Conservation (phyloP, 2,797 vertebrate species). For the Tadarida brasiliensis region DNA sequence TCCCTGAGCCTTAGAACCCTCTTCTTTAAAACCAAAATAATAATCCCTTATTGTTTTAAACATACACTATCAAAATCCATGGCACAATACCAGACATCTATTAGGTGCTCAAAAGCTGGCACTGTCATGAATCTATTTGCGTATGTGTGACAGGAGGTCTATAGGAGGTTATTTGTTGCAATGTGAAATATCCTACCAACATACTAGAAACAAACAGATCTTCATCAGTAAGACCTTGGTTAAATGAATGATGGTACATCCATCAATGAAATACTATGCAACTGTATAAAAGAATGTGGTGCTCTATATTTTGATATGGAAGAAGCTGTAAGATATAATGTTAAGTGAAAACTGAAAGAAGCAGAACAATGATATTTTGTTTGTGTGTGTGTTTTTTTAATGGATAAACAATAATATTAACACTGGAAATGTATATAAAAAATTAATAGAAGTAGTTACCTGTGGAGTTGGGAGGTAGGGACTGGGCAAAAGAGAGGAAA, state of each 20-base stretch:
- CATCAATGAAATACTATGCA: background rate
- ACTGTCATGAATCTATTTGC: background rate
- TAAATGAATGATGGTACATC: background rate
- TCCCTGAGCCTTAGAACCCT: background rate
- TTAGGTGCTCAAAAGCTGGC: background rate
- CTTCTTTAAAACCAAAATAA: background rate
- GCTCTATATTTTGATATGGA: background rate
- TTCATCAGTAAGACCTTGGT: background rate
- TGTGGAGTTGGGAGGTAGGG: background rate
- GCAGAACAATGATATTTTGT: background rate
- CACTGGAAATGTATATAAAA: background rate
- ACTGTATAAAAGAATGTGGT: background rate
- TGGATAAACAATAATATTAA: background rate
- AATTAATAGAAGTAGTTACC: background rate
- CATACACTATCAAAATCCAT: background rate
- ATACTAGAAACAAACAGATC: background rate
- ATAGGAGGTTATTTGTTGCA: background rate
- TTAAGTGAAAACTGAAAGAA: background rate
- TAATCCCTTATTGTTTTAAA: conserved; percentile 10
- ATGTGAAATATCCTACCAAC: background rate
- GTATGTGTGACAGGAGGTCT: background rate
- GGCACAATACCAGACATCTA: background rate
- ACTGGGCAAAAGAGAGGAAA: background rate
- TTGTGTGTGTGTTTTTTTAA: background rate
- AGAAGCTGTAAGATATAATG: background rate